Percentiles rank a stretch among this genome's conserved stretches.
Conservation (phyloP, 2,113 vertebrate genomes). For the Columbina picui region DNA sequence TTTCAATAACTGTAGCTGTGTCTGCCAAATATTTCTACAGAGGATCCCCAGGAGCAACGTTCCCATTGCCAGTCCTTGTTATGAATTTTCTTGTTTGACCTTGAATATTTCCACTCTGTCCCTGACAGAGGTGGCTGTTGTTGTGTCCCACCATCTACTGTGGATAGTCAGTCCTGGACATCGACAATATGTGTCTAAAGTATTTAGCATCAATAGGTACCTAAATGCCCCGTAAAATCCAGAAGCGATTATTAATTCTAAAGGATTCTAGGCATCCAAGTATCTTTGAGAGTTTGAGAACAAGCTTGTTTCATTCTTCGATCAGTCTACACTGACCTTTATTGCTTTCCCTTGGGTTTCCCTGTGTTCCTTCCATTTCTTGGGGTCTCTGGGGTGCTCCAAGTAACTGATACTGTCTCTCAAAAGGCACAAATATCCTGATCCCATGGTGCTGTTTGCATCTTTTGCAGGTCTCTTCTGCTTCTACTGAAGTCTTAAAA, state of each 20-base stretch:
- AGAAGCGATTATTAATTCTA: background rate
- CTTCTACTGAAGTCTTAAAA: background rate
- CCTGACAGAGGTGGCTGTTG: background rate
- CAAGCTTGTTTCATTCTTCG: background rate
- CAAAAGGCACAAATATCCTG: background rate
- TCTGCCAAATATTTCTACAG: background rate
- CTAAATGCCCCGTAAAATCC: background rate
- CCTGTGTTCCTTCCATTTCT: background rate
- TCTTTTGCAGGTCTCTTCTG: background rate
- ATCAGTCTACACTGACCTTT: background rate
- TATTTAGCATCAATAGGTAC: background rate
- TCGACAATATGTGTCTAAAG: background rate
- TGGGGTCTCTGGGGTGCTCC: background rate
- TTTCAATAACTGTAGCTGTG: background rate
- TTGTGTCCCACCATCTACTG: background rate
- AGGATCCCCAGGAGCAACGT: background rate
- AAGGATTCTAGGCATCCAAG: background rate
- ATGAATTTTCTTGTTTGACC: background rate
- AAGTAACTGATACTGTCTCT: background rate
- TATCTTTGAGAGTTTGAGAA: background rate
- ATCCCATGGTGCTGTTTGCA: rapidly evolving
- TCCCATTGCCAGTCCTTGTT: background rate
- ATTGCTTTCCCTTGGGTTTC: background rate
- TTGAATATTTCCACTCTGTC: background rate
- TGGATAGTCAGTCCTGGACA: background rate